Evolutionary conservation across 2,113 vertebrate genomes (phyloP).

Genomic region (Ibidorhyncha struthersii): DNA sequence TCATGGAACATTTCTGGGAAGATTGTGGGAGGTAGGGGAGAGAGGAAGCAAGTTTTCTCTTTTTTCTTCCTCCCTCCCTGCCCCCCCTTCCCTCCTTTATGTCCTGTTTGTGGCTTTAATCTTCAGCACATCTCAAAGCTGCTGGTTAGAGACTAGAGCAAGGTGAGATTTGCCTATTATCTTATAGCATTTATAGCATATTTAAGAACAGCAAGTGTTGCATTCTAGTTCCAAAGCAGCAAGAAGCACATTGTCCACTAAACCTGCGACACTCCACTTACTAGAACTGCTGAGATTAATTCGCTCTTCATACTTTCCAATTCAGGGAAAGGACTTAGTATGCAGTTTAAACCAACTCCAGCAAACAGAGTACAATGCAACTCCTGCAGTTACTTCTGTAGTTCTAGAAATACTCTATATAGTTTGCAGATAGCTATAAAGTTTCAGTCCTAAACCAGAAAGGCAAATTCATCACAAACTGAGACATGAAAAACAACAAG

Average conservation of each 20-base stretch:
- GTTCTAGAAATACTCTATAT: not conserved
- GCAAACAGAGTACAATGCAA: not conserved
- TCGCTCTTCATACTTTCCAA: not conserved
- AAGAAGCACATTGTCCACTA: not conserved
- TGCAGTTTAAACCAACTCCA: not conserved
- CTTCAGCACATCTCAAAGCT: not conserved
- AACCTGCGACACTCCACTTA: not conserved
- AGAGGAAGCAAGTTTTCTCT: not conserved
- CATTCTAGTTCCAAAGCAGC: not conserved
- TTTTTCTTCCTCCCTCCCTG: not conserved
- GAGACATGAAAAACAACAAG: not conserved
- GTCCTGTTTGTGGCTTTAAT: not conserved
- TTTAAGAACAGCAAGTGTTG: not conserved
- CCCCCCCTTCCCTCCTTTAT: not conserved
- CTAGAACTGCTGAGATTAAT: not conserved
- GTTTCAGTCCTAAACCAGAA: not conserved
- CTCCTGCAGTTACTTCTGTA: not conserved
- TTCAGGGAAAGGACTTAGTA: not conserved
- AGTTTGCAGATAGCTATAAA: not conserved
- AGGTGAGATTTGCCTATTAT: not conserved
- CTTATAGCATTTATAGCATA: not conserved
- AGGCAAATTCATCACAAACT: not conserved
- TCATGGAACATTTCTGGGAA: not conserved
- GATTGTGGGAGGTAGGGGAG: not conserved
- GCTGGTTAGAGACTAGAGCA: not conserved